Percentiles rank a stretch among this genome's conserved stretches.
Conservation (phyloP, 2,113 vertebrate genomes). For the Malaclemys terrapin region DNA sequence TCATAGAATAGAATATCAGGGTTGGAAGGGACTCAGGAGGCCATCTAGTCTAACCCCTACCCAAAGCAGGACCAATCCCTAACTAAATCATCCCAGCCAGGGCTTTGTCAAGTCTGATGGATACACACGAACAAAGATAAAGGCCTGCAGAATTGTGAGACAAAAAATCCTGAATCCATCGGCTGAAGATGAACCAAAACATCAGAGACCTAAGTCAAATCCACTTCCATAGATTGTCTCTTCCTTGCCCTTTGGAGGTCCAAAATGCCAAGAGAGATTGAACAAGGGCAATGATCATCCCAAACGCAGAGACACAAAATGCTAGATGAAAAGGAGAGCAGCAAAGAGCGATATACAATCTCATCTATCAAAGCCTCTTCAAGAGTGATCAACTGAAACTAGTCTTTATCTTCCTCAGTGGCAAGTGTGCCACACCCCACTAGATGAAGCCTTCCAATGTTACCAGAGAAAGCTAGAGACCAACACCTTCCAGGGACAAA, state of each 20-base stretch:
- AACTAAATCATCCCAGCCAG: too few species aligned
- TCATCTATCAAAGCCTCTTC: background rate
- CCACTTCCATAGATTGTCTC: background rate
- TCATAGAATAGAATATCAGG: too few species aligned
- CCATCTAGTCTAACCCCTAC: too few species aligned
- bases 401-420: background rate
- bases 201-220: background rate
- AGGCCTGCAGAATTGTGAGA: background rate
- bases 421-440: background rate
- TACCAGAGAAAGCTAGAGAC: background rate
- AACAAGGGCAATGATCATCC: background rate
- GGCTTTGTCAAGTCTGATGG: too few species aligned
- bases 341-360: background rate
- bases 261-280: background rate
- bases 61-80: too few species aligned
- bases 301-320: background rate
- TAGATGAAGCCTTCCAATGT: background rate
- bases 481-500: background rate
- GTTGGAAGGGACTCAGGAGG: too few species aligned
- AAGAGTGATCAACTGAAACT: background rate
- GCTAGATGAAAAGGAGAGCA: background rate
- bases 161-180: background rate
- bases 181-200: background rate
- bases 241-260: background rate
- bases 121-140: background rate